Evolutionary conservation across 2,888 invertebrate species (phyloP).

Genomic region (Erebia epiphron): DNA sequence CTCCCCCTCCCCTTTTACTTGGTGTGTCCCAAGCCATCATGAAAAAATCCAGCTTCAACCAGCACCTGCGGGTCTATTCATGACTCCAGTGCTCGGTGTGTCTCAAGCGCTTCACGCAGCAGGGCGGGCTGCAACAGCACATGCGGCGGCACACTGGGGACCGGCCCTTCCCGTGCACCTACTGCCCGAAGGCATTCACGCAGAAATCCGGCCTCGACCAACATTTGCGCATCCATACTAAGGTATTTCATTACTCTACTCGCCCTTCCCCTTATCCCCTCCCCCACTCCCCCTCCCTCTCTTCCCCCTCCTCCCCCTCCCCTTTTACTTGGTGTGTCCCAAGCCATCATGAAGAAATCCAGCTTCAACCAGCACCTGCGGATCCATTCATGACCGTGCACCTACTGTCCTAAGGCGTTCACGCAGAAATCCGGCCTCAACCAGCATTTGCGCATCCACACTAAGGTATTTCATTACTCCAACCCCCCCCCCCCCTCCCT

Average conservation of each 20-base stretch:
- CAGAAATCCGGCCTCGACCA: conserved; percentile 45
- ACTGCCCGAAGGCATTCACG: conserved; percentile 71
- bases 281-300: too few relatives aligned
- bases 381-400: conserved; percentile 53
- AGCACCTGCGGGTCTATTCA: too few relatives aligned
- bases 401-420: conserved; percentile 59
- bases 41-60: conserved; percentile 73
- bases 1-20: neutral
- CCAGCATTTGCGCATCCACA: conserved; percentile 72
- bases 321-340: too few relatives aligned
- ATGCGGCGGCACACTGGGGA: conserved; percentile 71
- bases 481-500: too few relatives aligned
- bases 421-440: conserved; percentile 75
- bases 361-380: too few relatives aligned
- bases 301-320: too few relatives aligned
- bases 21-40: conserved; percentile 56
- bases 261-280: too few relatives aligned
- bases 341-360: too few relatives aligned
- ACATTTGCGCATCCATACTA: neutral
- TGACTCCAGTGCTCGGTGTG: conserved; percentile 67
- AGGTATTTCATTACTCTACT: conserved; percentile 37
- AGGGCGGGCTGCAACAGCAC: conserved; percentile 68
- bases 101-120: conserved; percentile 69
- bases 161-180: conserved; percentile 66
- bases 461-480: conserved; percentile 54